These are phyloP conservation scores for Microtus richardsoni DNA, from an alignment of 2,113 vertebrate genomes.

Conservation along the genomic window DNA sequence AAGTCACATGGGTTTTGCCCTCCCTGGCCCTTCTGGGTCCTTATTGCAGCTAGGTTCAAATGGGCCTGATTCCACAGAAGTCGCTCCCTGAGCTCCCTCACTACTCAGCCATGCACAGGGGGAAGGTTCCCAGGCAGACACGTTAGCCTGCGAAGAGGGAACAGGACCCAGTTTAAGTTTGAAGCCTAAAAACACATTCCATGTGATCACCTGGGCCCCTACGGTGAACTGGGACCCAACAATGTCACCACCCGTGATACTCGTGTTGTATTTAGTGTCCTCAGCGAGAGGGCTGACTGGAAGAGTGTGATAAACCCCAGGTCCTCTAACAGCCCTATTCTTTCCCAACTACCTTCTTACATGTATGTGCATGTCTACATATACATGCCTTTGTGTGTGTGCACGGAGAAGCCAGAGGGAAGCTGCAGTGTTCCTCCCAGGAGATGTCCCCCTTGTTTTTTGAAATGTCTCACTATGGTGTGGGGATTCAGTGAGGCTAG, in stretches of 20 bases:
- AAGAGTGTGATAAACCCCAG: background rate
- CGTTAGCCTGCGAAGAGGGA: background rate
- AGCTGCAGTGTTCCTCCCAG: background rate
- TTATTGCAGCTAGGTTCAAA: background rate
- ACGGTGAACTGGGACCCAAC: background rate
- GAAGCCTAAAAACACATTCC: background rate
- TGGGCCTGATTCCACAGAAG: background rate
- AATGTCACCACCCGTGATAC: background rate
- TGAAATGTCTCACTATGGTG: background rate
- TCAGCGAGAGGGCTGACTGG: background rate
- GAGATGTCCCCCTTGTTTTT: background rate
- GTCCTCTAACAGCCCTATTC: background rate
- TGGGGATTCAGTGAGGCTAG: background rate
- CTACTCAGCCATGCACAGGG: background rate
- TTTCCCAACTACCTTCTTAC: background rate
- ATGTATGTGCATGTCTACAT: too few relatives aligned
- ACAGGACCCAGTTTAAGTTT: background rate
- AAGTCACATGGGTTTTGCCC: background rate
- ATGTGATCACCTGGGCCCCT: background rate
- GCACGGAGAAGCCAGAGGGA: background rate
- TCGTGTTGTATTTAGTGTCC: background rate
- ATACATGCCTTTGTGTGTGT: background rate
- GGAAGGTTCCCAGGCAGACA: background rate
- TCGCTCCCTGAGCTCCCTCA: background rate
- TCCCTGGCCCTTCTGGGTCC: background rate